A percentile compares a stretch with the other conserved stretches of the same genome.
Evolutionary conservation across 2,113 vertebrate genomes (phyloP).

Genomic region (Dinomys branickii): DNA sequence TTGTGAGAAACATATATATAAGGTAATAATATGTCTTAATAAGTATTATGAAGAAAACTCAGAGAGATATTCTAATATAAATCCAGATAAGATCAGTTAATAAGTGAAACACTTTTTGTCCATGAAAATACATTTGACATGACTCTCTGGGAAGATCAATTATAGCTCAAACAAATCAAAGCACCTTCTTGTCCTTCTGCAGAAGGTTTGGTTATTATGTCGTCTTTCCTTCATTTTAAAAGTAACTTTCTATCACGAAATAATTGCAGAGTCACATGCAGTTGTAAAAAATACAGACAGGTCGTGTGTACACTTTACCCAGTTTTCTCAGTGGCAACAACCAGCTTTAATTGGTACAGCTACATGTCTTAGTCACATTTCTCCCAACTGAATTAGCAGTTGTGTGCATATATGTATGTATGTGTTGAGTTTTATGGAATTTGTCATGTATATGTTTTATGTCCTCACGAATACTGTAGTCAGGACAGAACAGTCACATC

Average conservation of each 20-base stretch:
- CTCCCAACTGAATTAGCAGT: not conserved
- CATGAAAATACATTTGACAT: slow-evolving; percentile 15
- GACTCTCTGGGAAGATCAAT: not conserved
- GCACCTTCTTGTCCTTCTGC: not conserved
- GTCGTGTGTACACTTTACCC: not conserved
- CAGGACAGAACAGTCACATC: not conserved
- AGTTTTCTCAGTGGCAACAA: not conserved
- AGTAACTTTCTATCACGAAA: not conserved
- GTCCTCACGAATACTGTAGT: not conserved
- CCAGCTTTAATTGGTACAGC: not conserved
- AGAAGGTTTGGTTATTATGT: not conserved
- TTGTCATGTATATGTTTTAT: not conserved
- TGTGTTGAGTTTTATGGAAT: not conserved
- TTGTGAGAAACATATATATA: not conserved
- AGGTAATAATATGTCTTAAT: not conserved
- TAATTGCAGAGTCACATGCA: not conserved
- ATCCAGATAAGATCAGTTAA: not conserved
- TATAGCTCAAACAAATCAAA: not conserved
- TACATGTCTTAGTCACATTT: not conserved
- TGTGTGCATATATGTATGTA: not conserved
- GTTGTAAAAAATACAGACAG: not conserved
- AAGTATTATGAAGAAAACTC: not conserved
- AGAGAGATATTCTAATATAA: not conserved
- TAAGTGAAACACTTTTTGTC: not conserved
- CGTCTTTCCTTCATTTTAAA: not conserved